Percentiles rank a stretch among this genome's conserved stretches.
Conservation (phyloP, 2,113 vertebrate genomes). For the Genyomyrus donnyi region DNA sequence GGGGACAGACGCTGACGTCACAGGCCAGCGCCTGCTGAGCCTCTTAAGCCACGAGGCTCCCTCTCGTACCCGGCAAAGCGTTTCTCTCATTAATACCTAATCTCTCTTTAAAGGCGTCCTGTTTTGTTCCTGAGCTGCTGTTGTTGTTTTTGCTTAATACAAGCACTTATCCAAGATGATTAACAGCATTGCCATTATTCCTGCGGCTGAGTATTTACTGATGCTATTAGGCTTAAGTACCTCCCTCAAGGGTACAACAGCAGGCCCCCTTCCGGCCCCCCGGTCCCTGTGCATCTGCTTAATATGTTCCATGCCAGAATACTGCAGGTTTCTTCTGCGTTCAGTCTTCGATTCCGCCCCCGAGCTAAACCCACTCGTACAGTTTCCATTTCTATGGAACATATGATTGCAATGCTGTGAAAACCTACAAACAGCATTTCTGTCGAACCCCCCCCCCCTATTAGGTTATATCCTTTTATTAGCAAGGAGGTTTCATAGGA, state of each 20-base stretch:
- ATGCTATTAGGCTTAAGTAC: background rate
- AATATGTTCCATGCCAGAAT: background rate
- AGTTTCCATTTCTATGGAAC: background rate
- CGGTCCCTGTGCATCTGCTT: background rate
- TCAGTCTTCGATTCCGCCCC: background rate
- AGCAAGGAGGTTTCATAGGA: background rate
- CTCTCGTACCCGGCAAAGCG: background rate
- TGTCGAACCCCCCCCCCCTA: background rate
- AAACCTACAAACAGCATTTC: background rate
- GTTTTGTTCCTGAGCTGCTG: background rate
- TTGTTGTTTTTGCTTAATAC: conserved; percentile 6
- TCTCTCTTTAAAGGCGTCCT: background rate
- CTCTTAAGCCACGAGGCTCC: background rate
- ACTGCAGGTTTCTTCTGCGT: background rate
- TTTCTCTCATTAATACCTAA: background rate
- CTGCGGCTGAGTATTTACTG: background rate
- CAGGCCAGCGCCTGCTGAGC: background rate
- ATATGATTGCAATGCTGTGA: background rate
- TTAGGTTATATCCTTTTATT: conserved; percentile 2
- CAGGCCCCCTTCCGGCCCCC: background rate
- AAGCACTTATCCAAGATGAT: conserved; percentile 6
- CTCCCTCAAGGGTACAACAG: background rate
- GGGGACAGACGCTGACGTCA: background rate
- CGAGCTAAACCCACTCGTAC: background rate
- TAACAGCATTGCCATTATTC: conserved; percentile 1